Percentiles rank a stretch among this genome's conserved stretches.
These are phyloP conservation scores for Oopsacas minuta DNA, from an alignment of 37 sponge, comb jelly and placozoan species.

Conservation along the genomic window DNA sequence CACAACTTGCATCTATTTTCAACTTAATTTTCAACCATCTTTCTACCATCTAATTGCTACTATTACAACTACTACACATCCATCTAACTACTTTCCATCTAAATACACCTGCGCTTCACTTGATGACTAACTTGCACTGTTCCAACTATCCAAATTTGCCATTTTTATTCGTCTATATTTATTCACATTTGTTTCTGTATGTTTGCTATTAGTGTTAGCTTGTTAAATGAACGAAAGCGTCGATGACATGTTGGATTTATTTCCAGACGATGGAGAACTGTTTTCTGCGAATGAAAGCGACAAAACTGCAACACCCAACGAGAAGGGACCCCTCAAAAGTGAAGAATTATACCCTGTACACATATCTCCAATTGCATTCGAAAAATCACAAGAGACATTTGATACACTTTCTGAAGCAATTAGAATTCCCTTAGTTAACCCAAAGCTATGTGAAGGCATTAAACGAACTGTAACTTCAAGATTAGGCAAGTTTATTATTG, in stretches of 20 bases:
- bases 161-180: too few relatives aligned
- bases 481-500: background rate
- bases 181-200: too few relatives aligned
- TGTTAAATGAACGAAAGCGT: background rate
- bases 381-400: background rate
- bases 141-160: too few relatives aligned
- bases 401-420: background rate
- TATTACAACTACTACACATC: background rate
- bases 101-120: background rate
- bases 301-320: background rate
- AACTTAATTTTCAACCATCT: background rate
- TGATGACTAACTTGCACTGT: too few relatives aligned
- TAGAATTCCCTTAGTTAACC: background rate
- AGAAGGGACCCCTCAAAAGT: background rate
- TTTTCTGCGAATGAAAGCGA: background rate
- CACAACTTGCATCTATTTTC: background rate
- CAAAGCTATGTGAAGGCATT: background rate
- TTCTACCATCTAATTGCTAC: conserved; percentile 9
- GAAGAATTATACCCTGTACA: background rate
- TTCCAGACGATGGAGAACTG: background rate
- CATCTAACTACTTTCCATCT: background rate
- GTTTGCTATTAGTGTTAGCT: background rate
- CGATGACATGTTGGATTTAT: background rate
- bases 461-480: background rate
- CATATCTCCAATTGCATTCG: background rate